Percentiles rank a stretch among this genome's conserved stretches.
Evolutionary conservation across 2,113 vertebrate genomes (phyloP).

Genomic region (Bettongia penicillata): DNA sequence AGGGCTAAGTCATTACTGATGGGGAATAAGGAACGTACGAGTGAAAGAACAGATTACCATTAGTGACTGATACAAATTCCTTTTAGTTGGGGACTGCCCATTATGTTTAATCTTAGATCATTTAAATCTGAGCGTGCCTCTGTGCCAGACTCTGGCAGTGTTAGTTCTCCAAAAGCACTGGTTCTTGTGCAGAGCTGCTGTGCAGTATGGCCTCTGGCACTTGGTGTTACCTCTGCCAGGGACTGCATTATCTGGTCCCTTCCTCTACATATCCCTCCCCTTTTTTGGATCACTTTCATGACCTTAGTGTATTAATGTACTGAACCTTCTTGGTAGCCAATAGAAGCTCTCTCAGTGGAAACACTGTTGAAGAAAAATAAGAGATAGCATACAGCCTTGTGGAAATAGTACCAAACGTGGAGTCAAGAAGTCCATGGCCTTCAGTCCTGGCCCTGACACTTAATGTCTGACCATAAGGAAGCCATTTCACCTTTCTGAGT

Average conservation of each 20-base stretch:
- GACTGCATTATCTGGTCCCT: neutral
- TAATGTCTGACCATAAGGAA: neutral
- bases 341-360: neutral
- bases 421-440: neutral
- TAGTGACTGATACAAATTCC: too few species aligned
- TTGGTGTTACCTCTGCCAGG: neutral
- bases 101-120: too few species aligned
- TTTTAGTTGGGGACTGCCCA: too few species aligned
- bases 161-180: rapidly evolving
- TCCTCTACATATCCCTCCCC: too few species aligned
- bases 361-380: neutral
- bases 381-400: neutral
- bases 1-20: too few species aligned
- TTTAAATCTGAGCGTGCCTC: neutral
- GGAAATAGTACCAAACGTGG: neutral
- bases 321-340: neutral
- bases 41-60: too few species aligned
- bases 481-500: neutral
- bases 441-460: neutral
- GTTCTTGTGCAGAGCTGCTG: neutral
- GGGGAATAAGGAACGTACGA: too few species aligned
- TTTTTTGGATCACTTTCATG: neutral
- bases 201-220: neutral
- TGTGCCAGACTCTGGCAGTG: neutral
- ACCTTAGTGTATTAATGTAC: neutral